Base-by-base conservation (phyloP, 1,140 invertebrate species). In the Paraescarpia echinospica region DNA sequence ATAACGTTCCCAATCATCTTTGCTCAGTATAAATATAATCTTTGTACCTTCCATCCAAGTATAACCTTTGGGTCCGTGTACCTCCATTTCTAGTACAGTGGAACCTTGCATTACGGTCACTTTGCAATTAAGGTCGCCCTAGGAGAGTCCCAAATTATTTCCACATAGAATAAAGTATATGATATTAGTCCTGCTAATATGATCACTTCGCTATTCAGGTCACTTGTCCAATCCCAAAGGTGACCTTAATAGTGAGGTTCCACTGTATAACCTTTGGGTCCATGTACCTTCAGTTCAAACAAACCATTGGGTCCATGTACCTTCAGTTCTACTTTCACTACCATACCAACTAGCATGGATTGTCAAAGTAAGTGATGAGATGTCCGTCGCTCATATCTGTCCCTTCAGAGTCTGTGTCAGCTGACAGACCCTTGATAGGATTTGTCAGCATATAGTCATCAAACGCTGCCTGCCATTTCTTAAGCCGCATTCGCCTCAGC, bases 401-500 rank as follows among this genome's bases (percentile, higher is more conserved):
- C 59, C 59, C 59, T 77, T 77, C 59, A 77, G 59, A 77, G 2
- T 77, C 12, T 77, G 59, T 77, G 59, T 27, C 59, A 27, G 27
- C 59, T 77, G 59, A 77, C 12, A 27, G 12, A 31, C 59, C 8
- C 59, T 12, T 77, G 59, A 14, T 31, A 27, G 0, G 14, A 77
- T 77, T 18, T 77, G 59, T 4, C 59, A 77, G 59, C 59, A 77
- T 77, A 18, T 77, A 77, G 27, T 77, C 59, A 31, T 77, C 59
- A 77, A 77, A 77, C 22, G 59, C 59, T 27, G 27, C 59, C 59
- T 77, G 59, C 59, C 59, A 77, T 77, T 88, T 41, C 90, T 41
- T 90, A n/a, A 90, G 90, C 14, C 35, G 14, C 90, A 92, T 34
- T 41, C 92, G 92, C 77, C 34, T 77, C 33, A 95, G 95, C 27